Evolutionary conservation across 2,797 vertebrate species (phyloP).

Genomic region (Apodemus agrarius): DNA sequence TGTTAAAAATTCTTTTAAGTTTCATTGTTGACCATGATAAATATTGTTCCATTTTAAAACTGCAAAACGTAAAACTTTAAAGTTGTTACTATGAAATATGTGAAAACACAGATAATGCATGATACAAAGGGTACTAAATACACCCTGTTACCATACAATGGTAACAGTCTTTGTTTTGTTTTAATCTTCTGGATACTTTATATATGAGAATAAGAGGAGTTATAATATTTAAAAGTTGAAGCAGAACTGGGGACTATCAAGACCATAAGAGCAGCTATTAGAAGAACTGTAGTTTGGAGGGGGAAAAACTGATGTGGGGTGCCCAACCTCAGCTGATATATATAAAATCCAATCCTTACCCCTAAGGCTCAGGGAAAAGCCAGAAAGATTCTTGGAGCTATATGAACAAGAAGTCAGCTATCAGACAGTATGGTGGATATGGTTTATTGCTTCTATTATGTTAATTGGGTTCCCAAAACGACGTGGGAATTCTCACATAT

Average conservation of each 20-base stretch:
- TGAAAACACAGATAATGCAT: constrained; percentile 13
- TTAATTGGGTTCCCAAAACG: no score
- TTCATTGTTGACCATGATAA: neutral
- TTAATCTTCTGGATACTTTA: neutral
- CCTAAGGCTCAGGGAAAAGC: neutral
- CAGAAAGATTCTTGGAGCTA: neutral
- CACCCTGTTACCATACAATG: no score
- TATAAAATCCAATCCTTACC: neutral
- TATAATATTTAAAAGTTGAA: neutral
- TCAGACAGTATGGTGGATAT: neutral
- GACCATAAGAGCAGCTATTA: constrained; percentile 47
- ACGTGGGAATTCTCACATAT: no score
- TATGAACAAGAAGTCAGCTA: neutral
- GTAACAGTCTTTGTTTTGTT: neutral
- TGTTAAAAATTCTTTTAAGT: neutral
- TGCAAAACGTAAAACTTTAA: neutral
- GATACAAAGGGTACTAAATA: neutral
- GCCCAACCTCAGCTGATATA: no score
- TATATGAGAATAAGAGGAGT: neutral
- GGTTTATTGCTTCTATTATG: neutral
- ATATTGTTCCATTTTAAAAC: neutral
- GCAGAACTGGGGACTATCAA: constrained; percentile 7
- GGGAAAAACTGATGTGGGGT: neutral
- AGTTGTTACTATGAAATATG: neutral
- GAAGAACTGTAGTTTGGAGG: neutral